phyloP scores from a whole-genome alignment of 2,888 invertebrate species.

The Caenorhabditis angaria region DNA sequence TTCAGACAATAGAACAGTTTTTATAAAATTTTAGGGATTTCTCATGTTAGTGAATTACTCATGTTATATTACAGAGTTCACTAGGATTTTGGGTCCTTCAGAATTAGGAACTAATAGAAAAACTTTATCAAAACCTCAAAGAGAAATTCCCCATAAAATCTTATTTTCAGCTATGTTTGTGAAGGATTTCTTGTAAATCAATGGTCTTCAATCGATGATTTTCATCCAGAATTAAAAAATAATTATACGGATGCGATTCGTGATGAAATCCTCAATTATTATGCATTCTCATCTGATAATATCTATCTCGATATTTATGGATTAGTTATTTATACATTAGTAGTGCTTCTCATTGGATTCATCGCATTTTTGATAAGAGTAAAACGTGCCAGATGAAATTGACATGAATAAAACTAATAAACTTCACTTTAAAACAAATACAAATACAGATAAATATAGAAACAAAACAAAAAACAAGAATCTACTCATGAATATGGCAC shows the following conservation, averaged over 20 bases:
- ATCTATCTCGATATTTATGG: constrained; percentile 41
- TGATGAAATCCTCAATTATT: constrained; percentile 45
- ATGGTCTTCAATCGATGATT: constrained; percentile 42
- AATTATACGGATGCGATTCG: constrained; percentile 13
- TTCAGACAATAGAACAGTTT: no score
- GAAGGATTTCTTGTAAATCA: constrained; percentile 74
- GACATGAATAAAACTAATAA: constrained; percentile 5
- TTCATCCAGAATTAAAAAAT: constrained; percentile 14
- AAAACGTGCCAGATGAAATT: constrained; percentile 26
- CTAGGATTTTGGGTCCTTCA: no score
- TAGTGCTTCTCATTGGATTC: constrained; percentile 60
- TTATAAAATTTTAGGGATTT: no score
- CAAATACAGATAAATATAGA: background rate
- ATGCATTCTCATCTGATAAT: constrained; percentile 43
- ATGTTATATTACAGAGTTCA: no score
- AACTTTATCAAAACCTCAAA: no score
- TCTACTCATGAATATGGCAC: background rate
- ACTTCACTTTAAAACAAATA: background rate
- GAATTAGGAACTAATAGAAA: no score
- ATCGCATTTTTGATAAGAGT: constrained; percentile 55
- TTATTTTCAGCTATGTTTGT: constrained; percentile 51
- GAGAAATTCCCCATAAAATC: no score
- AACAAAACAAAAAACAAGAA: background rate
- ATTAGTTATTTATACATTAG: constrained; percentile 31
- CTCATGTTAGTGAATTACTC: no score